Evolutionary conservation across 1,140 invertebrate genomes (phyloP).

Genomic region (Saxidomus purpurata): DNA sequence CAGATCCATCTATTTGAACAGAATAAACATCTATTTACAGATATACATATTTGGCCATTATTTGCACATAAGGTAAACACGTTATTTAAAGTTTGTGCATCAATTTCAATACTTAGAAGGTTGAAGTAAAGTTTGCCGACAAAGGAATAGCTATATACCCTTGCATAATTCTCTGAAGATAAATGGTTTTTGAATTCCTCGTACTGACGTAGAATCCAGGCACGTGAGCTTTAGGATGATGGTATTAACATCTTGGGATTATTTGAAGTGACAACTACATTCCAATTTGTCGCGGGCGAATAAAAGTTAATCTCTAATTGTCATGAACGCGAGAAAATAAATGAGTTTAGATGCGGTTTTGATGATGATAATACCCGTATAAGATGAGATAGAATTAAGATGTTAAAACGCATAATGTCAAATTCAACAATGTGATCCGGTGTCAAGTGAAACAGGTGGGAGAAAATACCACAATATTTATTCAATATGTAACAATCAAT

Average conservation of each 20-base stretch:
- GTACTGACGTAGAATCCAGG: neutral
- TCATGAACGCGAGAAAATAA: conserved; percentile 55
- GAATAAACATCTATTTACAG: no score
- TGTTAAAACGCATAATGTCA: conserved; percentile 7
- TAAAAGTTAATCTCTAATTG: conserved; percentile 47
- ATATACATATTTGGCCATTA: no score
- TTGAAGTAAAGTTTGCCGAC: no score
- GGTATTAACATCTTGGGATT: conserved; percentile 56
- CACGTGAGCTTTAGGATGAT: conserved; percentile 27
- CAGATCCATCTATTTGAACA: no score
- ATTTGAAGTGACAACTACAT: conserved; percentile 67
- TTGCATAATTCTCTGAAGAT: neutral
- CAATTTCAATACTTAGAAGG: no score
- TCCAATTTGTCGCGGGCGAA: conserved; percentile 29
- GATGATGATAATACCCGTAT: conserved; percentile 35
- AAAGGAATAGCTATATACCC: neutral
- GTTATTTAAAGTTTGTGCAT: no score
- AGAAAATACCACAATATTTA: neutral
- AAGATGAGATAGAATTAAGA: neutral
- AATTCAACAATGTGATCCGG: conserved; percentile 14
- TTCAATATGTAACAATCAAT: conserved; percentile 10
- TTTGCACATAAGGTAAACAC: no score
- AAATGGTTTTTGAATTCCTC: conserved; percentile 32
- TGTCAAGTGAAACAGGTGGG: conserved; percentile 34
- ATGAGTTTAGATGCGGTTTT: conserved; percentile 49